Base-by-base conservation (phyloP, 2,888 invertebrate genomes). In the Chalcis sispes region DNA sequence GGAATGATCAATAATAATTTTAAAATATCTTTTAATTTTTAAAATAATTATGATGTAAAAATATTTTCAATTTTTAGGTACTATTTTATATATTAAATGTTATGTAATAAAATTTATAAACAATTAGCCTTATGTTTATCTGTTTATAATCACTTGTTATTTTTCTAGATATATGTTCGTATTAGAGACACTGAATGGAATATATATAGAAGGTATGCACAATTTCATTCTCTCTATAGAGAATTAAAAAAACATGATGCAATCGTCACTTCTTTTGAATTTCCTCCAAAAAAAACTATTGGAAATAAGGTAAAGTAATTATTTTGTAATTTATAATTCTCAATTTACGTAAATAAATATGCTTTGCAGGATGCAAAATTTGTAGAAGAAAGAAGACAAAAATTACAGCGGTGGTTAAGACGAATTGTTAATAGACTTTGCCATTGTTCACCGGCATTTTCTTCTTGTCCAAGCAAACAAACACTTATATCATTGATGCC, bases 201-300 rank as follows among this genome's bases (percentile, higher is more conserved):
- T 85, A 94, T 98, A n/a, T 97, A 97, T 87, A 92, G 97, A 81
- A 92, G 98, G 84, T 98, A 98, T 86, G 95, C 96, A 7, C 97
- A 98, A 88, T 98, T 98, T 89, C 92, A 96, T 86, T 93, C 95
- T 79, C 90, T 98, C 32, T 96, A 98, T 87, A 92, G 93, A 77
- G 93, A 95, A 81, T 90, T 98, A 52, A 95, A 95, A 86, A 96
- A 96, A 85, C 92, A 94, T 85, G 95, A 96, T 86, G 92, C 94
- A 0, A 91, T 93, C 75, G 93, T 97, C 66, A 92, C 93, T 23
- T 92, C 93, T 3, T 95, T 96, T 85, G 95, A 96, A 86, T 98
- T 98, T 90, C 98, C 98, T 8, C 97, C 97, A 0, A 98, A 98
- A 89, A 98, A 97, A 90, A 95, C 96, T 73, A 91, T 98, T 82